A percentile compares a stretch with the other conserved stretches of the same genome.
Conservation (phyloP, 1,140 invertebrate genomes). For the Hyposmocoma kahamanoa region DNA sequence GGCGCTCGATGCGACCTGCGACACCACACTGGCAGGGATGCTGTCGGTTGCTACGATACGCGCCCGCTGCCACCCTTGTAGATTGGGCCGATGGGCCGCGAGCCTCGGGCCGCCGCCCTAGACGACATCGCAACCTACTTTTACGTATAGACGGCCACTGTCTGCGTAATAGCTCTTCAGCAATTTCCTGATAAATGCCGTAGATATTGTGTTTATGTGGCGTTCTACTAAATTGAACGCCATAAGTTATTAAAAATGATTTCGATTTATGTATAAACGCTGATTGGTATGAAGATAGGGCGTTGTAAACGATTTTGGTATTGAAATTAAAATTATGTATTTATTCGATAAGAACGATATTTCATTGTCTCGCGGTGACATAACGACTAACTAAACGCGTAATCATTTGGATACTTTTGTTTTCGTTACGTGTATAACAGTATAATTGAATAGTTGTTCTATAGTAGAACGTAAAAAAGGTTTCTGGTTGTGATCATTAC, state of each 20-base stretch:
- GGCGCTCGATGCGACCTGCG: slow-evolving; percentile 24
- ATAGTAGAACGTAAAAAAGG: too few species aligned
- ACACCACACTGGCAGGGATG: slow-evolving; percentile 59
- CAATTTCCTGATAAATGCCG: slow-evolving; percentile 54
- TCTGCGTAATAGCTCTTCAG: slow-evolving; percentile 55
- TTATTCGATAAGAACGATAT: too few species aligned
- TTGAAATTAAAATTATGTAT: neutral
- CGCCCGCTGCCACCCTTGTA: slow-evolving; percentile 49
- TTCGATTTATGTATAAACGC: neutral
- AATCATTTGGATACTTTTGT: too few species aligned
- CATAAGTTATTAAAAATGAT: neutral
- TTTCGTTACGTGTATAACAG: too few species aligned
- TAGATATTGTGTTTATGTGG: slow-evolving; percentile 16
- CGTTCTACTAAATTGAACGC: neutral
- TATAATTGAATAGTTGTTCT: too few species aligned
- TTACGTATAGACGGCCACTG: slow-evolving; percentile 56
- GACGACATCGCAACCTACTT: slow-evolving; percentile 61
- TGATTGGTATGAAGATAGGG: neutral
- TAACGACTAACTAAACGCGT: too few species aligned
- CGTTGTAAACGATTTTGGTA: neutral
- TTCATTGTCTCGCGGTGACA: too few species aligned
- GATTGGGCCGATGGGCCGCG: slow-evolving; percentile 30
- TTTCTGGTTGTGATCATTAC: too few species aligned
- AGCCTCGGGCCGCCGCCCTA: slow-evolving; percentile 54
- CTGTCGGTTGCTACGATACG: slow-evolving; percentile 65